These are phyloP conservation scores for Pectinophora gossypiella DNA, from an alignment of 1,140 invertebrate species.

Conservation along the genomic window DNA sequence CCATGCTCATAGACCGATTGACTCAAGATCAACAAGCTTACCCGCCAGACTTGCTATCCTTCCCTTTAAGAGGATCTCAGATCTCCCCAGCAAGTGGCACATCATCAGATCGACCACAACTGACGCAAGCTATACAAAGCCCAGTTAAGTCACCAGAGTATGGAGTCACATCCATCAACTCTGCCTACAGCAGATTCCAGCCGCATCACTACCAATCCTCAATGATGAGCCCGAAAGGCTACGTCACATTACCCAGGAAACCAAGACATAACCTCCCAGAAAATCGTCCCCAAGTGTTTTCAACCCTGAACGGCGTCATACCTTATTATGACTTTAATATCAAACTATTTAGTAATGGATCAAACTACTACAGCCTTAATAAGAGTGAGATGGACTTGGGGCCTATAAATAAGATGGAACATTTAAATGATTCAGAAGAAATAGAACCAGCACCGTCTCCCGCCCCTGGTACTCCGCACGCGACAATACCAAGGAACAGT, in stretches of 20 bases:
- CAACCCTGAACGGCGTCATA: constrained; percentile 77
- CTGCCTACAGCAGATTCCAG: constrained; percentile 80
- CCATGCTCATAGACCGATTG: constrained; percentile 58
- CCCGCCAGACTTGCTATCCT: constrained; percentile 88
- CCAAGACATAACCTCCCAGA: constrained; percentile 83
- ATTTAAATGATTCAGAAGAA: constrained; percentile 77
- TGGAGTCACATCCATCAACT: constrained; percentile 72
- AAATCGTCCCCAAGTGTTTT: constrained; percentile 71
- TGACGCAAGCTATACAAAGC: constrained; percentile 55
- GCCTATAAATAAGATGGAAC: constrained; percentile 65
- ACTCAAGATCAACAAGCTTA: constrained; percentile 75
- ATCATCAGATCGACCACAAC: constrained; percentile 75
- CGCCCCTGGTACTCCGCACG: constrained; percentile 64
- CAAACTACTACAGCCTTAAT: constrained; percentile 84
- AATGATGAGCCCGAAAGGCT: constrained; percentile 80
- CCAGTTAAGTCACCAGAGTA: constrained; percentile 75
- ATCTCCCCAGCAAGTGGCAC: constrained; percentile 82
- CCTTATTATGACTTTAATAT: constrained; percentile 89
- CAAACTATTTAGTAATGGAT: constrained; percentile 86
- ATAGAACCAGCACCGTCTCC: constrained; percentile 72
- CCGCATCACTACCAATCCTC: constrained; percentile 78
- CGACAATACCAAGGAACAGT: constrained; percentile 59
- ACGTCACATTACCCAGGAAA: constrained; percentile 89
- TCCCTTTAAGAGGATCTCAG: constrained; percentile 79
- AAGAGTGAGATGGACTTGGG: constrained; percentile 75